Base-by-base conservation (phyloP, 2,888 invertebrate species). In the Agrotis exclamationis region DNA sequence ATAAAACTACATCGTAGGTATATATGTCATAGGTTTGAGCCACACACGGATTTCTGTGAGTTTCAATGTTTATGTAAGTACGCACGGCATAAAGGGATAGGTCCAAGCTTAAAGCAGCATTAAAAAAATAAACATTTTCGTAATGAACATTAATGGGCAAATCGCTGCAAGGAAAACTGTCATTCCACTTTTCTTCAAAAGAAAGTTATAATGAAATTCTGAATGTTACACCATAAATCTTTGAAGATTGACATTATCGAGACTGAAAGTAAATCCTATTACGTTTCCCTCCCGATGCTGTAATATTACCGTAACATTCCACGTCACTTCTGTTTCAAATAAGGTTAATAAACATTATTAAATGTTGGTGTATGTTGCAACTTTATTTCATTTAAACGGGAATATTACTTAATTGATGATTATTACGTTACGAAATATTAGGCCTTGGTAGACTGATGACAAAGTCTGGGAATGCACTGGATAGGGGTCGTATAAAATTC, bases 131-230 rank as follows among this genome's bases (percentile, higher is more conserved):
- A 33, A 9, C 11, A 54, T 54, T 18, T 9, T 54, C 18, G 22
- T 53, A 53, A 67, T 22, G 13, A 56, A 68, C 45, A 47, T 16
- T 13, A 39, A 24, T 20, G 14, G n/a, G 24, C 7, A 22, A 9
- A 22, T 24, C 33, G 24, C 39, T 22, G 13, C 20, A 45, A 44
- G 20, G 9, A 20, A 22, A 24, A 18, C 16, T 11, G 2, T 28
- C n/a, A 39, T 16, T 47, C 45, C 47, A 28, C 58, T 56, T 33
- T 13, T 50, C 47, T 48, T 56, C 28, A 60, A 54, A 69, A 76
- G 54, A 69, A 78, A 78, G 73, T 78, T 80, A 70, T 71, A 80
- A 82, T 82, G 66, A 74, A 75, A 75, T 78, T 80, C 60, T 59
- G 28, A 70, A 58, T 64, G 63, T 67, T 68, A 68, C 62, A 59